These are phyloP conservation scores for Venturia canescens DNA, from an alignment of 1,140 invertebrate species.

Conservation along the genomic window DNA sequence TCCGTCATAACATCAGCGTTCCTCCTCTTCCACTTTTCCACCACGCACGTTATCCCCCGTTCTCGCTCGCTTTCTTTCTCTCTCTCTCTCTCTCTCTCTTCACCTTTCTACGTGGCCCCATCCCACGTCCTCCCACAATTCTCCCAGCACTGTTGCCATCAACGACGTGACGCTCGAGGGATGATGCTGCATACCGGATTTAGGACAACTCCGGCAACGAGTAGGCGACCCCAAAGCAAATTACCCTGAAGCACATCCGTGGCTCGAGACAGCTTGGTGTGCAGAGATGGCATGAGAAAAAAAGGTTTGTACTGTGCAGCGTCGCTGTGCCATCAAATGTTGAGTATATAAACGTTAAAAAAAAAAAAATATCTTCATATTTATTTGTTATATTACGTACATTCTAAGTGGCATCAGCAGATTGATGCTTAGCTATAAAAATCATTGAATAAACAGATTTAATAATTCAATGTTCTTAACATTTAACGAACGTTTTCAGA, in stretches of 20 bases:
- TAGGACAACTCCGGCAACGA: not conserved
- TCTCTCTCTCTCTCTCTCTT: slow-evolving; percentile 39
- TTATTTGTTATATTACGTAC: not conserved
- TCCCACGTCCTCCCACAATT: slow-evolving; percentile 38
- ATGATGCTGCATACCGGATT: slow-evolving; percentile 43
- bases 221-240: slow-evolving; percentile 55
- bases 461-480: slow-evolving; percentile 10
- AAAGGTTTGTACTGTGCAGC: slow-evolving; percentile 64
- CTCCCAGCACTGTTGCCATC: slow-evolving; percentile 42
- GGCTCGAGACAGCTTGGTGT: slow-evolving; percentile 16
- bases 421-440: slow-evolving; percentile 20
- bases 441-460: not conserved
- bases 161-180: slow-evolving; percentile 47
- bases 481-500: slow-evolving; percentile 3
- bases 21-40: slow-evolving; percentile 62
- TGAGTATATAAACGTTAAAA: slow-evolving; percentile 38
- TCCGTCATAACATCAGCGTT: slow-evolving; percentile 72
- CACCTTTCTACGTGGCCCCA: slow-evolving; percentile 24
- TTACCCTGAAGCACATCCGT: slow-evolving; percentile 44
- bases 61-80: slow-evolving; percentile 53
- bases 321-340: slow-evolving; percentile 39
- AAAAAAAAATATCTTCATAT: not conserved
- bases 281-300: slow-evolving; percentile 5
- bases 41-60: slow-evolving; percentile 60
- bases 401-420: not conserved